phyloP scores from a whole-genome alignment of 2,888 invertebrate genomes.

The Mechanitis mazaeus region DNA sequence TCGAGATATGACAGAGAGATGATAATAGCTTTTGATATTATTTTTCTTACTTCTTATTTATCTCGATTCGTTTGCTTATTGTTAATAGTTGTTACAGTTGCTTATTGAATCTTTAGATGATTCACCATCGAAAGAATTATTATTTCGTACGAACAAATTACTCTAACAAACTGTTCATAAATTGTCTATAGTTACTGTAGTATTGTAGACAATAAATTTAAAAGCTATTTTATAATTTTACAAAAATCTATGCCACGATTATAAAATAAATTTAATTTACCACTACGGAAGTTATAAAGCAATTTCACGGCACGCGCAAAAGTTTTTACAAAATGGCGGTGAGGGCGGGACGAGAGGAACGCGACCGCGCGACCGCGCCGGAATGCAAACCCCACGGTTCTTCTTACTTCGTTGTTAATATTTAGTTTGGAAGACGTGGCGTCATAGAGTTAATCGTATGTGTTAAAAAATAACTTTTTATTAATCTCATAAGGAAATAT shows the following conservation, averaged over 20 bases:
- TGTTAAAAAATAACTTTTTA: too few species aligned
- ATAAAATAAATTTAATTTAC: background rate
- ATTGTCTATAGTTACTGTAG: too few species aligned
- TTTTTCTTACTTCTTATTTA: too few species aligned
- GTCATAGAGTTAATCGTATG: too few species aligned
- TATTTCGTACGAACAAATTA: too few species aligned
- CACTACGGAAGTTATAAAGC: constrained; percentile 10
- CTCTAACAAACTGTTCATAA: too few species aligned
- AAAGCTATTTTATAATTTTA: background rate
- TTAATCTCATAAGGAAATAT: too few species aligned
- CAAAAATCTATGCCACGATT: background rate
- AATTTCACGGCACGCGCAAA: constrained; percentile 22
- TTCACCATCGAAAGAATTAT: too few species aligned
- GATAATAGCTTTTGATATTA: background rate
- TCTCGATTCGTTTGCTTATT: background rate
- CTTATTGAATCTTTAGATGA: too few species aligned
- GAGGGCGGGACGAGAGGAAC: constrained; percentile 43
- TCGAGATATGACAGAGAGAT: background rate
- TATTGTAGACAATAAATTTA: too few species aligned
- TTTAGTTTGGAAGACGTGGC: background rate
- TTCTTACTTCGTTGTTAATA: background rate
- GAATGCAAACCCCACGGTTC: constrained; percentile 23
- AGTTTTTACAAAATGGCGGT: constrained; percentile 37
- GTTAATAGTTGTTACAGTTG: background rate
- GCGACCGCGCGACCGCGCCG: constrained; percentile 31